Evolutionary conservation across 2,888 invertebrate species (phyloP).

Genomic region (Pachliopta kotzebuea): DNA sequence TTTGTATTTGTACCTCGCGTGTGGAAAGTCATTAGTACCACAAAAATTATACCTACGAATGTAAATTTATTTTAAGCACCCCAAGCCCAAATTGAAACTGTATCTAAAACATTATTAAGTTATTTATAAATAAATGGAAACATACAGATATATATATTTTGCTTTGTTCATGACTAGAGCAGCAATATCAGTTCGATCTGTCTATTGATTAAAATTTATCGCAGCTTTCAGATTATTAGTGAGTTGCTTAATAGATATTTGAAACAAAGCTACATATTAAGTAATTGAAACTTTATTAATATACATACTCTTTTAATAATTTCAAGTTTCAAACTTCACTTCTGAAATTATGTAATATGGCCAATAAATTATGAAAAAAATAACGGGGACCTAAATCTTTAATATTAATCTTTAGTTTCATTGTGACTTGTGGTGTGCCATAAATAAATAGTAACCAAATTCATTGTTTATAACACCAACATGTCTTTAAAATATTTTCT

Average conservation of each 20-base stretch:
- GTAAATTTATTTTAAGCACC: slow-evolving; percentile 10
- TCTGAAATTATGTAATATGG: no score
- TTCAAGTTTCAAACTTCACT: no score
- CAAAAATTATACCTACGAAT: neutral
- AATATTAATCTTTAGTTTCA: no score
- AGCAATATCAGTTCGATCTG: neutral
- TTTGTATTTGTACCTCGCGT: slow-evolving; percentile 17
- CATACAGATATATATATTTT: neutral
- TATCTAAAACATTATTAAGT: neutral
- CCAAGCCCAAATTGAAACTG: slow-evolving; percentile 3
- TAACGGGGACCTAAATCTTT: no score
- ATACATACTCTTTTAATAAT: no score
- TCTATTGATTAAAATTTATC: slow-evolving; percentile 16
- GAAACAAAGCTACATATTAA: neutral
- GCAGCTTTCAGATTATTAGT: slow-evolving; percentile 1
- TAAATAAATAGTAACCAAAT: no score
- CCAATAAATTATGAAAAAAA: no score
- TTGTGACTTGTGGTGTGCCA: no score
- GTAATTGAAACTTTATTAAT: no score
- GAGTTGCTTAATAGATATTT: slow-evolving; percentile 6
- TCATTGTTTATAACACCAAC: neutral
- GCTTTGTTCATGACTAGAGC: neutral
- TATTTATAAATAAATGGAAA: neutral
- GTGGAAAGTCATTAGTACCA: slow-evolving; percentile 11
- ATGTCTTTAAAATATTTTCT: neutral